A percentile compares a stretch with the other conserved stretches of the same genome.
Evolutionary conservation across 2,888 invertebrate species (phyloP).

Genomic region (Biston betularia): DNA sequence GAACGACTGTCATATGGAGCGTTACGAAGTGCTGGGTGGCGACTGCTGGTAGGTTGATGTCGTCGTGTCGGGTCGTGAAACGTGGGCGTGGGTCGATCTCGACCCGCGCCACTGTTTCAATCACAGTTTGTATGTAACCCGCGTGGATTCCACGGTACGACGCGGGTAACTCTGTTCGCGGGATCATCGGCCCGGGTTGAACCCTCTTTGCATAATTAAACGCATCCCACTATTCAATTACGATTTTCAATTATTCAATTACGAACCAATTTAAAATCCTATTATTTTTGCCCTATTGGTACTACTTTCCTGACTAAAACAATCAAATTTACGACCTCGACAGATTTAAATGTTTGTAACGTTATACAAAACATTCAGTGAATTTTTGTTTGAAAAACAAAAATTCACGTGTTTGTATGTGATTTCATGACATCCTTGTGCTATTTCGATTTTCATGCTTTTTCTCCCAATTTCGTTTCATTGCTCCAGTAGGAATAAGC

Average conservation of each 20-base stretch:
- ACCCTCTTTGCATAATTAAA: neutral
- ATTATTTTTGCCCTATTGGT: neutral
- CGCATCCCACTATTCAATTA: neutral
- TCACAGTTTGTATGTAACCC: neutral
- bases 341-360: no score
- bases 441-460: no score
- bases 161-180: neutral
- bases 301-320: neutral
- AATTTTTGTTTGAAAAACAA: no score
- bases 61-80: constrained; percentile 27
- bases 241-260: no score
- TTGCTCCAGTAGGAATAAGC: no score
- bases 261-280: neutral
- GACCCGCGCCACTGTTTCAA: neutral
- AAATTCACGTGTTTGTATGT: no score
- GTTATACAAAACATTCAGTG: no score
- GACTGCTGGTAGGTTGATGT: constrained; percentile 36
- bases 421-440: no score
- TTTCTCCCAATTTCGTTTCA: no score
- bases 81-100: neutral
- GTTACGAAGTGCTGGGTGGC: constrained; percentile 27
- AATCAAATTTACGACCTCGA: neutral
- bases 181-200: neutral
- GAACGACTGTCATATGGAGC: constrained; percentile 14
- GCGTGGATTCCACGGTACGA: neutral